These are phyloP conservation scores for Ganaspis brasiliensis DNA, from an alignment of 2,888 invertebrate species.

Conservation along the genomic window DNA sequence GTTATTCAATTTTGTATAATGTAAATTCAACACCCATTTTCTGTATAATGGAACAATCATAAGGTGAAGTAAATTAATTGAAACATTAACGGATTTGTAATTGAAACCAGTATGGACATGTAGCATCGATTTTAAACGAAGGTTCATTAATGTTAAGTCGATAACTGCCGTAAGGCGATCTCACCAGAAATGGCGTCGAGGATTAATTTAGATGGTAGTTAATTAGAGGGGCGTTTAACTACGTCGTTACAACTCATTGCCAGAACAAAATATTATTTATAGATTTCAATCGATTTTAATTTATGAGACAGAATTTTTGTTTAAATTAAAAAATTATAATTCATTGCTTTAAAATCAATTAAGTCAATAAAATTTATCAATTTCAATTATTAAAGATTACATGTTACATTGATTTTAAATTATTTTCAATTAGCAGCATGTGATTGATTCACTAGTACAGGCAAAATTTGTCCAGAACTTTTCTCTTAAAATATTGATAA, in stretches of 20 bases:
- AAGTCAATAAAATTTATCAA: no score
- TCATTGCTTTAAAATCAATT: no score
- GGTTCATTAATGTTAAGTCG: conserved; percentile 37
- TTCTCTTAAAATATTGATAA: no score
- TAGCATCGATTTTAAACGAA: conserved; percentile 31
- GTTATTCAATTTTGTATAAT: no score
- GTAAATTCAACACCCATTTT: background rate
- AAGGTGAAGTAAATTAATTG: conserved; percentile 7
- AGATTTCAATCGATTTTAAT: conserved; percentile 9
- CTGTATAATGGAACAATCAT: background rate
- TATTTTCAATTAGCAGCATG: no score
- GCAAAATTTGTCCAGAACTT: no score
- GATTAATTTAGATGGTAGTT: conserved; percentile 39
- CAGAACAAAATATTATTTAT: conserved; percentile 37
- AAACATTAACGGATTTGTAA: conserved; percentile 20
- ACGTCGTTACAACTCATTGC: conserved; percentile 25
- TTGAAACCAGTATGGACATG: background rate
- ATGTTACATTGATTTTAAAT: no score
- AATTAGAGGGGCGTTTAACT: conserved; percentile 43
- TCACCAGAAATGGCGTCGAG: conserved; percentile 32
- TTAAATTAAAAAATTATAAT: no score
- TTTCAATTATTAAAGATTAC: no score
- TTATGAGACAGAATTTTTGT: background rate
- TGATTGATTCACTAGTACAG: no score
- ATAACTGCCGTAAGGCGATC: conserved; percentile 32